Percentiles rank a stretch among this genome's conserved stretches.
These are phyloP conservation scores for Amniataba percoides DNA, from an alignment of 2,797 vertebrate species.

Conservation along the genomic window DNA sequence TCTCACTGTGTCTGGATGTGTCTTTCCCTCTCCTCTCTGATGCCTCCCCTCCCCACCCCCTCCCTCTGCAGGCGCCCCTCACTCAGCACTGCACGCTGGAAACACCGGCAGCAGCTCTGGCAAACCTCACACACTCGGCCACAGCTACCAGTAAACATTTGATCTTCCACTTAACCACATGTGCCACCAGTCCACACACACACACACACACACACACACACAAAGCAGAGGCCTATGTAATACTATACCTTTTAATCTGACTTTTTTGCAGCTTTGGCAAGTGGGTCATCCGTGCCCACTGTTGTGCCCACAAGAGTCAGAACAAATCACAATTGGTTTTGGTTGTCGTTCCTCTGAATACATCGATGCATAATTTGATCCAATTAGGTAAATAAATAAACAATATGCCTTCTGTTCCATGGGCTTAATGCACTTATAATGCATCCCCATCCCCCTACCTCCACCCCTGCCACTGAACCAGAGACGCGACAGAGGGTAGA, in stretches of 20 bases:
- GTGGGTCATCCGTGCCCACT: constrained; percentile 56
- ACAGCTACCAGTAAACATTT: constrained; percentile 57
- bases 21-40: constrained; percentile 40
- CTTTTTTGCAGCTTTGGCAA: constrained; percentile 54
- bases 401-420: constrained; percentile 84
- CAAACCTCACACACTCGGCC: constrained; percentile 57
- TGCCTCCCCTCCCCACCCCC: constrained; percentile 47
- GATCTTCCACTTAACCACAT: constrained; percentile 50
- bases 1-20: constrained; percentile 22
- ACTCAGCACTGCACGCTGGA: constrained; percentile 34
- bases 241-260: constrained; percentile 51
- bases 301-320: constrained; percentile 65
- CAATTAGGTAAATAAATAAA: constrained; percentile 87
- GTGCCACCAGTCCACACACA: constrained; percentile 23
- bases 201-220: constrained; percentile 2
- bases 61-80: constrained; percentile 61
- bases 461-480: constrained; percentile 45
- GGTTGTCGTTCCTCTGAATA: constrained; percentile 76
- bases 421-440: constrained; percentile 82
- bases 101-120: constrained; percentile 61
- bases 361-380: constrained; percentile 82
- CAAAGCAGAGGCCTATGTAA: constrained; percentile 20
- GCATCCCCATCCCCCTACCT: constrained; percentile 68
- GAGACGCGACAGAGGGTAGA: constrained; percentile 57
- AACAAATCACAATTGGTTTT: constrained; percentile 76